Conservation (phyloP, 1,140 invertebrate species). For the Drosophila watanabei region DNA sequence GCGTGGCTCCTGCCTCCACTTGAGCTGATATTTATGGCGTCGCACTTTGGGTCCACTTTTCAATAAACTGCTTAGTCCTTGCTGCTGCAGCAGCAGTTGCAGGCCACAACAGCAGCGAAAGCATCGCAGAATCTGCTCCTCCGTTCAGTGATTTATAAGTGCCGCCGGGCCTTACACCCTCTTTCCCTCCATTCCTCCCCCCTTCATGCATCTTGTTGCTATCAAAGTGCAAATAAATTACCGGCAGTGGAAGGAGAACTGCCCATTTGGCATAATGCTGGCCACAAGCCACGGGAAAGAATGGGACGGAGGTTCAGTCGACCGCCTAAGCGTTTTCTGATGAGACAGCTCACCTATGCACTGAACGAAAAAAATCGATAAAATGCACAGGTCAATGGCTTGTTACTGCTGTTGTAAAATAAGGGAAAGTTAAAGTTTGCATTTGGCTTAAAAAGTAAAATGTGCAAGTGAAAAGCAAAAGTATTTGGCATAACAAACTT, state of each 20-base stretch:
- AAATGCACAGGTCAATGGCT: neutral
- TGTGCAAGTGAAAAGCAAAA: neutral
- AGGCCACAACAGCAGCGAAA: constrained; percentile 40
- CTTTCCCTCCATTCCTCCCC: neutral
- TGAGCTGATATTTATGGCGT: constrained; percentile 47
- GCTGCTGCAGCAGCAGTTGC: constrained; percentile 36
- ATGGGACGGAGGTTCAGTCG: constrained; percentile 7
- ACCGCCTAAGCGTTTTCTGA: constrained; percentile 74
- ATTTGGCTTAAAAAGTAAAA: neutral
- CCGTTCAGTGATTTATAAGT: constrained; percentile 67
- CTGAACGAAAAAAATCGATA: constrained; percentile 1
- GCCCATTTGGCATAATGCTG: constrained; percentile 44
- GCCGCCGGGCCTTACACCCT: constrained; percentile 17
- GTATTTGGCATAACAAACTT: neutral
- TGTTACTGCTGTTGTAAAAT: neutral
- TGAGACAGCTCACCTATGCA: constrained; percentile 50
- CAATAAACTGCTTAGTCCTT: constrained; percentile 79
- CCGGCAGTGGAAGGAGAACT: constrained; percentile 39
- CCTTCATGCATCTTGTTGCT: constrained; percentile 75
- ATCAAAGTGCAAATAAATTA: constrained; percentile 84
- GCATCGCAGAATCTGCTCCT: constrained; percentile 53
- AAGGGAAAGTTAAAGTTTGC: neutral
- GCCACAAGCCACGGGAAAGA: neutral
- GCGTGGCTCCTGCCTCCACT: constrained; percentile 28
- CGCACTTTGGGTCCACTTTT: constrained; percentile 64